Evolutionary conservation across 2,888 invertebrate genomes (phyloP), one percentile per base, ranked within the genome.

Genomic region (Neoaliturus tenellus): DNA sequence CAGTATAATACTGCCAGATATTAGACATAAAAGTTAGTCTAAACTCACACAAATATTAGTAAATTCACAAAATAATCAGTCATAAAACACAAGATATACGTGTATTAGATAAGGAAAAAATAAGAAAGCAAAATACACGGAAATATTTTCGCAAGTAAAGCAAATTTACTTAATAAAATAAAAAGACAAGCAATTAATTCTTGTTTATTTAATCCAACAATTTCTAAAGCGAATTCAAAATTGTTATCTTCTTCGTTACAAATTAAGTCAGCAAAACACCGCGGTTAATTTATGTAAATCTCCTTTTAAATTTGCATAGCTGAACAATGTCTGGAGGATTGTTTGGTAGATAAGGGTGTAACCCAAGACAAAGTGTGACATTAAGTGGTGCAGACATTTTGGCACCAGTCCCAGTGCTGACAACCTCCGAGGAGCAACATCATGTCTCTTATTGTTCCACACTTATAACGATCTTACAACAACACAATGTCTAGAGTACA

Each of bases 281-380:
- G 28, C 28, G 17, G 62, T 62, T 62, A 62, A 62, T 62, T 62
- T 62, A 62, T 62, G 62, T 62, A 62, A 62, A 62, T 62, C 62
- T 51, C 51, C 51, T 62, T 62, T 28, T 62, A 62, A 31, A 62
- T 62, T 62, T 62, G 62, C 62, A 62, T 62, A 62, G 62, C 31
- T 62, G 62, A 62, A 62, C 62, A 62, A 62, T 62, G 62, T 62
- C 62, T 62, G 6, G 62, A 62, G 62, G 62, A 62, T 62, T 62
- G 62, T 62, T 48, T 62, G 62, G 62, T 62, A 62, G 62, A 62
- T 62, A 62, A 62, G 62, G 62, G 62, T 62, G 62, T 62, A 62
- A 62, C 62, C 62, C 14, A 62, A 62, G 62, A 62, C 62, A 62
- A 62, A 62, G 62, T 62, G 14, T 12, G 62, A 62, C 62, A 62